A percentile compares a stretch with the other conserved stretches of the same genome.
Evolutionary conservation across 2,888 invertebrate species (phyloP).

Genomic region (Prosapia bicincta): DNA sequence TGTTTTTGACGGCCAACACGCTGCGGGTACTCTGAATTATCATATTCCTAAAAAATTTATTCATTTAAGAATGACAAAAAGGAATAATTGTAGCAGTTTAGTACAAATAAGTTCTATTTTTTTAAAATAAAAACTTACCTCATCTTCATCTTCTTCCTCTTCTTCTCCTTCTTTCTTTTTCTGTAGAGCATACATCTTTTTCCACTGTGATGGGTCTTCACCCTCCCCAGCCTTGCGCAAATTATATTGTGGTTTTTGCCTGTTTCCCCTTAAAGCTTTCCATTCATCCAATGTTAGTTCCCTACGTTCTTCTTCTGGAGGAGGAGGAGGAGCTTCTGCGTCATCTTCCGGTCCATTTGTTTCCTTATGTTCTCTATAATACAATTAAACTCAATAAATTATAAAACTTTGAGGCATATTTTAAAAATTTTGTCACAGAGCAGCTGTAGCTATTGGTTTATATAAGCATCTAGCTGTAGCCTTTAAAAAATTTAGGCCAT

Average conservation of each 20-base stretch:
- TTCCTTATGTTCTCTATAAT: conserved; percentile 12
- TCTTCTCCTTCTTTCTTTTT: conserved; percentile 59
- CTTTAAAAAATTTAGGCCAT: too few species aligned
- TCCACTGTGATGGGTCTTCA: conserved; percentile 88
- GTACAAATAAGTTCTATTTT: not conserved
- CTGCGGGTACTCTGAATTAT: conserved; percentile 36
- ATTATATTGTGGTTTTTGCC: conserved; percentile 84
- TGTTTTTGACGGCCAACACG: conserved; percentile 38
- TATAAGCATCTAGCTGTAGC: too few species aligned
- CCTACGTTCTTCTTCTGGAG: conserved; percentile 48
- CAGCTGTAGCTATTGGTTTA: too few species aligned
- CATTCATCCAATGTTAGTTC: conserved; percentile 93
- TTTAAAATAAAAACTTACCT: conserved; percentile 14
- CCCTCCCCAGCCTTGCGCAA: conserved; percentile 93
- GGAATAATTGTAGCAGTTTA: too few species aligned
- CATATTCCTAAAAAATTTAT: conserved; percentile 36
- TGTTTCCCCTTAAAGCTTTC: conserved; percentile 79
- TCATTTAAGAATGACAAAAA: too few species aligned
- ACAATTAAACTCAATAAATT: too few species aligned
- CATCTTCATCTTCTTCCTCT: conserved; percentile 41
- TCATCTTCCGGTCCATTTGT: conserved; percentile 37
- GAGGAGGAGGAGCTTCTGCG: conserved; percentile 42
- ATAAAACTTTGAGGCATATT: too few species aligned
- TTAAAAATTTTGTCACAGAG: too few species aligned
- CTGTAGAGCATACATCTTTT: conserved; percentile 79